Base-by-base conservation (phyloP, 1,140 invertebrate genomes). In the Arctopsyche grandis region DNA sequence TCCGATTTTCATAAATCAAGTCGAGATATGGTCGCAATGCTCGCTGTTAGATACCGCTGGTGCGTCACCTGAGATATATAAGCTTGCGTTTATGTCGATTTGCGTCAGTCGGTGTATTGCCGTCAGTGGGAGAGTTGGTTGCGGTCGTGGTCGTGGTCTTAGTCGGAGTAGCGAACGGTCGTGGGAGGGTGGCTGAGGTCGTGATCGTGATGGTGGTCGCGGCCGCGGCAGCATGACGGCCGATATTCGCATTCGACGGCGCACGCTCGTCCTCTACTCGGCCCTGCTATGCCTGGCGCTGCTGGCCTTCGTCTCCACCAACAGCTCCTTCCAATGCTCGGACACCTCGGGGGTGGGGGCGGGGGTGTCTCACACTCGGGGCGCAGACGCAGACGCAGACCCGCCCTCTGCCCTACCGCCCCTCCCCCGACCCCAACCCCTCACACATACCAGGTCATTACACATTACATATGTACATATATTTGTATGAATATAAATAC, bases 191-290 rank as follows among this genome's bases (percentile, higher is more conserved):
- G 16, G 16, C 16, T 5, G 44, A 5, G 48, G 10, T 52, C 4
- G 48, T 10, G 48, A 10, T 52, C 48, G 48, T 12, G 16, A 52
- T 52, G 48, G 3, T 12, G 10, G 48, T 38, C 12, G 9, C 69
- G 69, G 24, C 69, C 14, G 10, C 46, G n/a, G 43, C 16, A 24
- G 14, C 19, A 82, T 82, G 81, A 79, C 78, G 74, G 75, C 78
- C 66, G 81, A 82, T 58, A 82, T 82, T 58, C 81, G 81, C 5
- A 79, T 82, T 19, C 46, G 63, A 56, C 77, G 78, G 52, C 19
- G 71, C 56, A 82, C 78, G 7, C 76, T 79, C 56, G 12, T 82
- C 58, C 46, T 79, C 69, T 77, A 78, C 66, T 22, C 69, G 19
- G 75, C 44, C 9, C 24, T 82, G 19, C 38, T 78, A 56, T 78